phyloP scores from a whole-genome alignment of 2,888 invertebrate species.

The Tenthredo amoena region DNA sequence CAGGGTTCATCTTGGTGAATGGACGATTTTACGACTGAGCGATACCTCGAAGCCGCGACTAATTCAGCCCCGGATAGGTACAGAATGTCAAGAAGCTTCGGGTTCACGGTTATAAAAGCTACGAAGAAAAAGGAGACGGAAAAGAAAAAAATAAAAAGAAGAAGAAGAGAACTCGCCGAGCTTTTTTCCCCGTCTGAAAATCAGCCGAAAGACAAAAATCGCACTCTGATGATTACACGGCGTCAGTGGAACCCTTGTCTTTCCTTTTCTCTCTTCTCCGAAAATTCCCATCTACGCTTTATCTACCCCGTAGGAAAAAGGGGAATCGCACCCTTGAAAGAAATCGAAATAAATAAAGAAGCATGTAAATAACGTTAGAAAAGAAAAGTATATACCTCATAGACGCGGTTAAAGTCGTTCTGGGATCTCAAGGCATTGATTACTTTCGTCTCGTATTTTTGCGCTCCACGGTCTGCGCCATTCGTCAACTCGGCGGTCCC shows the following conservation, averaged over 20 bases:
- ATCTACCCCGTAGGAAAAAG: neutral
- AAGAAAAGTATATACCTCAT: neutral
- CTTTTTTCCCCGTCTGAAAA: neutral
- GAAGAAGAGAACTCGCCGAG: too few species aligned
- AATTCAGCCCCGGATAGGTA: neutral
- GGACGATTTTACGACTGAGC: constrained; percentile 14
- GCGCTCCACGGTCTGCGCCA: neutral
- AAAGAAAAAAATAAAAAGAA: neutral
- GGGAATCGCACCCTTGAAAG: neutral
- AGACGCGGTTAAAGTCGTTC: neutral
- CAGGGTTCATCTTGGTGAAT: constrained; percentile 11
- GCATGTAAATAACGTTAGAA: neutral
- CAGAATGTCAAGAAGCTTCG: neutral
- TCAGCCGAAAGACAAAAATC: neutral
- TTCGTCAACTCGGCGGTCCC: constrained; percentile 1
- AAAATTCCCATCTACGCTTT: neutral
- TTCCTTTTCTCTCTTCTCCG: neutral
- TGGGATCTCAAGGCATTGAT: constrained; percentile 10
- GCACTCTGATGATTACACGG: neutral
- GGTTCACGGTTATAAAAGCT: neutral
- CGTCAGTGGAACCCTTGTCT: neutral
- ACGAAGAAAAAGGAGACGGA: neutral
- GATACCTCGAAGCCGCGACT: neutral
- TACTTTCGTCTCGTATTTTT: constrained; percentile 5
- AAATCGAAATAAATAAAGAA: neutral